phyloP scores from a whole-genome alignment of 1,140 invertebrate species.

The Ips nitidus region DNA sequence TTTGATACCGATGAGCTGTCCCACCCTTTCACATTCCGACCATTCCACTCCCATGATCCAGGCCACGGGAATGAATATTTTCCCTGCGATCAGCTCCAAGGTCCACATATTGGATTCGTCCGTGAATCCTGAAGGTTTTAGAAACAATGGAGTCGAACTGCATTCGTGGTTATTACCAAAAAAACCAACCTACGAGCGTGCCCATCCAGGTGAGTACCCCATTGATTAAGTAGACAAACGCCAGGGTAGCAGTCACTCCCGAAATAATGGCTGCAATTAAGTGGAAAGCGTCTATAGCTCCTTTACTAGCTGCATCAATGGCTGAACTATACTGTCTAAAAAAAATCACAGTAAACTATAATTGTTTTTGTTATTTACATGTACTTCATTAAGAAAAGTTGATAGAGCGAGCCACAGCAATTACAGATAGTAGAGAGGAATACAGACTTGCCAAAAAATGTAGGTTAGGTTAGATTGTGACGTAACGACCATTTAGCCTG shows the following conservation, averaged over 20 bases:
- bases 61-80: conserved; percentile 80
- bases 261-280: conserved; percentile 86
- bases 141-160: no score
- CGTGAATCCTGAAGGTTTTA: conserved; percentile 37
- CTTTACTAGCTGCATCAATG: conserved; percentile 86
- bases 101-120: conserved; percentile 53
- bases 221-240: conserved; percentile 84
- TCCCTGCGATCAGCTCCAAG: conserved; percentile 76
- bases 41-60: conserved; percentile 75
- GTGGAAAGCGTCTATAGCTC: conserved; percentile 78
- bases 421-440: neutral
- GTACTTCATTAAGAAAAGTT: no score
- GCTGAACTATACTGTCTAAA: conserved; percentile 77
- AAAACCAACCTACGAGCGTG: conserved; percentile 64
- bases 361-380: neutral
- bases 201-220: conserved; percentile 79
- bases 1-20: conserved; percentile 82
- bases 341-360: neutral
- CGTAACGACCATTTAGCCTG: no score
- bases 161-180: no score
- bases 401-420: neutral
- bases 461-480: no score
- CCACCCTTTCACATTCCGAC: conserved; percentile 76
- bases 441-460: no score
- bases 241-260: conserved; percentile 89